Conservation (phyloP, 2,113 vertebrate species). For the Perca fluviatilis region DNA sequence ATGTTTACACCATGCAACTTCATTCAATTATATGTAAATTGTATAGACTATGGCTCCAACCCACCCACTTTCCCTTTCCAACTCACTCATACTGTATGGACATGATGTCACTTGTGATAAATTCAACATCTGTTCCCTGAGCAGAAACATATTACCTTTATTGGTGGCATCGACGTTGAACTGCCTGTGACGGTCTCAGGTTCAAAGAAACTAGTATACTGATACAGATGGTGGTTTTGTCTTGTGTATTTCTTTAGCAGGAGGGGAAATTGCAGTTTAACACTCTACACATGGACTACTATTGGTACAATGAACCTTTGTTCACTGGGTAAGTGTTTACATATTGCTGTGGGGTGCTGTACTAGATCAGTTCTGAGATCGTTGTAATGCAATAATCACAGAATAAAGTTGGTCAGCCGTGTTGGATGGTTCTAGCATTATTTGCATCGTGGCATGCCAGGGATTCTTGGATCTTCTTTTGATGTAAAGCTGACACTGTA, state of each 20-base stretch:
- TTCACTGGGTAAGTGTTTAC: constrained; percentile 73
- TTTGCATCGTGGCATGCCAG: constrained; percentile 5
- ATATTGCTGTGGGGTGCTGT: constrained; percentile 70
- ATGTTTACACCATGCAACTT: background rate
- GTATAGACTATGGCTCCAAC: background rate
- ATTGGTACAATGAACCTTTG: constrained; percentile 79
- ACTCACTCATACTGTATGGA: constrained; percentile 1
- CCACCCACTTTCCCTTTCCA: constrained; percentile 4
- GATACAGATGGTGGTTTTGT: constrained; percentile 68
- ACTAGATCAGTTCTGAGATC: constrained; percentile 67
- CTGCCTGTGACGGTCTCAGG: constrained; percentile 35
- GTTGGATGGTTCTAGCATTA: constrained; percentile 29
- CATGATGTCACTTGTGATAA: constrained; percentile 43
- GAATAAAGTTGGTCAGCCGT: constrained; percentile 44
- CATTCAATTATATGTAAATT: constrained; percentile 41
- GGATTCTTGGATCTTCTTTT: constrained; percentile 33
- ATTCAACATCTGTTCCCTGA: constrained; percentile 46
- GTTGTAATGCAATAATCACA: constrained; percentile 68
- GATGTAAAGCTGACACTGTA: constrained; percentile 40
- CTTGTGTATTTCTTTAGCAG: constrained; percentile 58
- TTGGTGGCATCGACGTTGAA: constrained; percentile 40
- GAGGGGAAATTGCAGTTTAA: constrained; percentile 68
- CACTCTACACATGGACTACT: constrained; percentile 64
- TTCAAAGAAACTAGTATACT: constrained; percentile 42
- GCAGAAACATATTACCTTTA: constrained; percentile 47